phyloP scores from a whole-genome alignment of 2,888 invertebrate genomes.

The Thereva unica region DNA sequence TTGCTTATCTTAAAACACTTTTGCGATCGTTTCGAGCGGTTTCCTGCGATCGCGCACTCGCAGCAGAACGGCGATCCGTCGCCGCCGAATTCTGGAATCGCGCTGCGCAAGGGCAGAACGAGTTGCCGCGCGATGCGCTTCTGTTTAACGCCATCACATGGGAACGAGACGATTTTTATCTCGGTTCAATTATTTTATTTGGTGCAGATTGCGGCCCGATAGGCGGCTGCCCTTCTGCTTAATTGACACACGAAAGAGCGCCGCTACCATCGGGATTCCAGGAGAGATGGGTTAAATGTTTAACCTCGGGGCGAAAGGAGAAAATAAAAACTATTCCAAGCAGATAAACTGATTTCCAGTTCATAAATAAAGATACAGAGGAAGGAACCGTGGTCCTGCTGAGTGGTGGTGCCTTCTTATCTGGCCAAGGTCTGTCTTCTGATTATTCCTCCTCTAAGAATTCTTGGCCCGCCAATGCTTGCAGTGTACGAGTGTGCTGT shows the following conservation, averaged over 20 bases:
- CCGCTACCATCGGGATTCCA: slow-evolving; percentile 50
- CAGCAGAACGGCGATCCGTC: too few species aligned
- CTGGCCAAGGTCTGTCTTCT: slow-evolving; percentile 19
- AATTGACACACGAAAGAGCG: slow-evolving; percentile 58
- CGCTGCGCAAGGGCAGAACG: too few species aligned
- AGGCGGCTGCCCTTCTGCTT: slow-evolving; percentile 45
- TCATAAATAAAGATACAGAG: slow-evolving; percentile 35
- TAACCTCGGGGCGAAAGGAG: slow-evolving; percentile 24
- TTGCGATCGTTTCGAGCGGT: too few species aligned
- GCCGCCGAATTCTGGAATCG: too few species aligned
- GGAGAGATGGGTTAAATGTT: slow-evolving; percentile 25
- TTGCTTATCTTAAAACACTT: too few species aligned
- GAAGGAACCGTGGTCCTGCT: slow-evolving; percentile 10
- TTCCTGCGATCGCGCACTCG: too few species aligned
- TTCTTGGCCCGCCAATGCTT: too few species aligned
- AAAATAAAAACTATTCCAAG: slow-evolving; percentile 28
- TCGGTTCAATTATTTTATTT: slow-evolving; percentile 38
- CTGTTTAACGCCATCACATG: slow-evolving; percentile 29
- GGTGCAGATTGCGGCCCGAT: slow-evolving; percentile 33
- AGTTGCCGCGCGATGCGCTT: slow-evolving; percentile 2
- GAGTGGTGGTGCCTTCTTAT: slow-evolving; percentile 14
- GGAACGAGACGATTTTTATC: slow-evolving; percentile 25
- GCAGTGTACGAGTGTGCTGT: too few species aligned
- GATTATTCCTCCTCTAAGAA: slow-evolving; percentile 20
- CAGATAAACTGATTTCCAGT: slow-evolving; percentile 33